A percentile compares a stretch with the other conserved stretches of the same genome.
Evolutionary conservation across 2,113 vertebrate genomes (phyloP).

Genomic region (Opisthocomus hoazin): DNA sequence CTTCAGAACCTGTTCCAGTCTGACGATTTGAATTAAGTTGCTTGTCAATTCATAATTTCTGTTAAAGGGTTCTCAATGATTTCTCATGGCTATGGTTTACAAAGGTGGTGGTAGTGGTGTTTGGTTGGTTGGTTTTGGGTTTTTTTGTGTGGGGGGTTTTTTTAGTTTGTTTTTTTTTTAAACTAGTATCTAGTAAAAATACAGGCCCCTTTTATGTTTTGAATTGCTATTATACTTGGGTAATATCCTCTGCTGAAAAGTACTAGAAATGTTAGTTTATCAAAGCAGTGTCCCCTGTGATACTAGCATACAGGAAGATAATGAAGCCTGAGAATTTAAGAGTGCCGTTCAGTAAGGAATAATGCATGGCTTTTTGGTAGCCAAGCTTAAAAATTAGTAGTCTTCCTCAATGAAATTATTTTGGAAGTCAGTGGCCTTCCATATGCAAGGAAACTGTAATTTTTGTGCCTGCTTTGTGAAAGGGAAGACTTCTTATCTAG

Average conservation of each 20-base stretch:
- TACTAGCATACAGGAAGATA: neutral
- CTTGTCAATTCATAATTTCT: neutral
- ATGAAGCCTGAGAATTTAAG: neutral
- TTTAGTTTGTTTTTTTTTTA: neutral
- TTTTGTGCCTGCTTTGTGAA: neutral
- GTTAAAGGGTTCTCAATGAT: neutral
- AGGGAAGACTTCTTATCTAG: neutral
- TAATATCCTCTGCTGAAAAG: neutral
- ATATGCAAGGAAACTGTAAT: neutral
- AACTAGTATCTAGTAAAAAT: neutral
- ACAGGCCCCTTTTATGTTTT: neutral
- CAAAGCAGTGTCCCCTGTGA: neutral
- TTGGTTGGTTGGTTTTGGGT: too few relatives aligned
- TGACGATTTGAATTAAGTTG: neutral
- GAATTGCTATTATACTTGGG: neutral
- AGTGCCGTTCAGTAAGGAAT: neutral
- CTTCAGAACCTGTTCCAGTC: neutral
- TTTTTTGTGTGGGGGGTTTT: too few relatives aligned
- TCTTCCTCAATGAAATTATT: neutral
- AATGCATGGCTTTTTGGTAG: neutral
- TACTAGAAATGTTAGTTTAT: neutral
- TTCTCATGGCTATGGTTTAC: neutral
- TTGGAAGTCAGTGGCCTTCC: neutral
- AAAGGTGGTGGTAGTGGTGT: neutral
- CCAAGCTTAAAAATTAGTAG: neutral